These are phyloP conservation scores for Pherbina coryleti DNA, from an alignment of 2,888 invertebrate species.

Conservation along the genomic window DNA sequence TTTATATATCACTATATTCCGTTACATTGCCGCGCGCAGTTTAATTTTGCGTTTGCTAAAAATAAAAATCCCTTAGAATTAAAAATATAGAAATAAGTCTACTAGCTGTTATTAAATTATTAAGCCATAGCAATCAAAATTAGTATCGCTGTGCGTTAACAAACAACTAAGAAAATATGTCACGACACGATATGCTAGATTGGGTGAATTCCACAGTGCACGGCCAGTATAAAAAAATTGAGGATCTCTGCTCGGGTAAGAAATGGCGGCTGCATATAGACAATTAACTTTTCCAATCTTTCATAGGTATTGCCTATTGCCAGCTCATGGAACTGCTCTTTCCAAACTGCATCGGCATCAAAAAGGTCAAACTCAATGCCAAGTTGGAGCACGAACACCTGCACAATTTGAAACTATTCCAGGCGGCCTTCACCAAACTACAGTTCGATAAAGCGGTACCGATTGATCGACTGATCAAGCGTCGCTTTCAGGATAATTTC, in stretches of 20 bases:
- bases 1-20: neutral
- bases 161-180: slow-evolving; percentile 84
- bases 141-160: slow-evolving; percentile 55
- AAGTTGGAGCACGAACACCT: slow-evolving; percentile 98
- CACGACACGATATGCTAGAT: slow-evolving; percentile 96
- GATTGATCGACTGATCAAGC: slow-evolving; percentile 83
- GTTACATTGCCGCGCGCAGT: slow-evolving; percentile 27
- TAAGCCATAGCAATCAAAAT: slow-evolving; percentile 54
- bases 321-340: slow-evolving; percentile 99
- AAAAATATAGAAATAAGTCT: neutral
- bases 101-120: neutral
- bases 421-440: slow-evolving; percentile 94
- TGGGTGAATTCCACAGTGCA: slow-evolving; percentile 98
- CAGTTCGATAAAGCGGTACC: slow-evolving; percentile 85
- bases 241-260: slow-evolving; percentile 88
- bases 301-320: slow-evolving; percentile 93
- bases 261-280: neutral
- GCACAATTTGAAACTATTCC: slow-evolving; percentile 97
- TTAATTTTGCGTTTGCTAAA: neutral
- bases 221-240: slow-evolving; percentile 93
- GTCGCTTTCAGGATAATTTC: slow-evolving; percentile 99
- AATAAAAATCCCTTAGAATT: neutral
- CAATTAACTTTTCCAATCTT: neutral
- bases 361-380: slow-evolving; percentile 95
- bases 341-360: slow-evolving; percentile 85